phyloP scores from a whole-genome alignment of 2,113 vertebrate species.

The Chloroceryle aenea region DNA sequence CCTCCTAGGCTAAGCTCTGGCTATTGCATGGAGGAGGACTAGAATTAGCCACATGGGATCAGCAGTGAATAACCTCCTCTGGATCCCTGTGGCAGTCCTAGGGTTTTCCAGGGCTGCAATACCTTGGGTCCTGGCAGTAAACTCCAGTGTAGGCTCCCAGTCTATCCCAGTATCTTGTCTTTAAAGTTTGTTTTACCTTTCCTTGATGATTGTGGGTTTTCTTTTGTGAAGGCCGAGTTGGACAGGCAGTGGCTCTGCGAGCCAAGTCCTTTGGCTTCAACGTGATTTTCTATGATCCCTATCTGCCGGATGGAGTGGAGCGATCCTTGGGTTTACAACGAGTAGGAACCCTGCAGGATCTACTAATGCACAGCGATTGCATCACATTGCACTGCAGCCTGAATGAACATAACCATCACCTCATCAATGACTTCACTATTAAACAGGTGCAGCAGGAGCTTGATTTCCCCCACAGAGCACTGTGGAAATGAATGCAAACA shows the following conservation, averaged over 20 bases:
- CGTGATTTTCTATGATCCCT: constrained; percentile 91
- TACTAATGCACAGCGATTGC: constrained; percentile 92
- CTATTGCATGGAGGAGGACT: constrained; percentile 15
- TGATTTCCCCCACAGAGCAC: constrained; percentile 52
- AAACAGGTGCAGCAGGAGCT: constrained; percentile 86
- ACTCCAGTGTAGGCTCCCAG: constrained; percentile 1
- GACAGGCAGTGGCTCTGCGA: constrained; percentile 89
- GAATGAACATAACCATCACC: constrained; percentile 94
- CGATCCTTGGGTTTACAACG: constrained; percentile 89
- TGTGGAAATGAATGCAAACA: constrained; percentile 61
- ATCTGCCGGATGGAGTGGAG: constrained; percentile 89
- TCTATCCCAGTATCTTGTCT: constrained; percentile 44
- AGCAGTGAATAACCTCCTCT: neutral
- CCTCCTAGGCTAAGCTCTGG: neutral
- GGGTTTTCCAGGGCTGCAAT: neutral
- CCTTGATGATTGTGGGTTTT: constrained; percentile 66
- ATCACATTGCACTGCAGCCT: constrained; percentile 92
- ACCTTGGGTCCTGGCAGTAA: neutral
- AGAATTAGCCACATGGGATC: neutral
- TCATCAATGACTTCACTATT: constrained; percentile 94
- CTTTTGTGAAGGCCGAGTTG: constrained; percentile 84
- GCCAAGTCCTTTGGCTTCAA: constrained; percentile 91
- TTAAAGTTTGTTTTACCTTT: constrained; percentile 55
- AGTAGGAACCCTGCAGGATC: constrained; percentile 89
- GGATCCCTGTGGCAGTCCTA: neutral